A percentile compares a stretch with the other conserved stretches of the same genome.
These are phyloP conservation scores for Sycophila sp. DNA, from an alignment of 1,140 invertebrate genomes.

Conservation along the genomic window DNA sequence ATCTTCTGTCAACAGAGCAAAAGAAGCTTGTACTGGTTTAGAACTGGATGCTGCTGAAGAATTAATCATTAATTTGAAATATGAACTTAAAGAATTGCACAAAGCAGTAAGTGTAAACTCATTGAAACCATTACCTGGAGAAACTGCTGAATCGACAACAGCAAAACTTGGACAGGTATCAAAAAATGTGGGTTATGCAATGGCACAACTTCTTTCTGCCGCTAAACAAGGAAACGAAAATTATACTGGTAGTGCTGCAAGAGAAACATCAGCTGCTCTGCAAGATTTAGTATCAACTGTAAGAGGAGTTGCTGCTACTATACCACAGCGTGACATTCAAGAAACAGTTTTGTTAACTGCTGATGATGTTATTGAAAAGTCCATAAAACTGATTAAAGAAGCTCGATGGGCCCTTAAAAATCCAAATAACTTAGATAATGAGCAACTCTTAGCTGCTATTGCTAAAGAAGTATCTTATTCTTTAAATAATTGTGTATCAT, in stretches of 20 bases:
- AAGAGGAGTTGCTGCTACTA: slow-evolving; percentile 76
- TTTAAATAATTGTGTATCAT: slow-evolving; percentile 77
- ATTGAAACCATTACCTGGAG: slow-evolving; percentile 85
- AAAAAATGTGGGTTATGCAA: slow-evolving; percentile 71
- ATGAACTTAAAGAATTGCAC: slow-evolving; percentile 84
- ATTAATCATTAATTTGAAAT: slow-evolving; percentile 81
- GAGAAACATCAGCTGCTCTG: slow-evolving; percentile 81
- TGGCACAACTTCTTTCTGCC: slow-evolving; percentile 87
- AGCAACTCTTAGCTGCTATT: slow-evolving; percentile 71
- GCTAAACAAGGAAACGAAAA: slow-evolving; percentile 85
- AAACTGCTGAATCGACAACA: slow-evolving; percentile 82
- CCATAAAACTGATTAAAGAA: slow-evolving; percentile 81
- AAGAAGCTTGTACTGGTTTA: slow-evolving; percentile 87
- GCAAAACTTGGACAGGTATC: slow-evolving; percentile 76
- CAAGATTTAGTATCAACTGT: slow-evolving; percentile 77
- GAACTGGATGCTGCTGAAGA: slow-evolving; percentile 87
- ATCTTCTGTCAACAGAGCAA: slow-evolving; percentile 82
- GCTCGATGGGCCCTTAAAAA: slow-evolving; percentile 76
- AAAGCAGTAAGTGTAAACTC: slow-evolving; percentile 76
- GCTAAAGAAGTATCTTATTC: slow-evolving; percentile 73
- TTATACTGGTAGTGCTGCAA: slow-evolving; percentile 83
- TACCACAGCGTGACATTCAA: slow-evolving; percentile 72
- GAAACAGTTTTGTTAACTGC: slow-evolving; percentile 77
- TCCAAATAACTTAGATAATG: slow-evolving; percentile 70
- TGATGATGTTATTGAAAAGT: slow-evolving; percentile 82